Evolutionary conservation across 2,888 invertebrate species (phyloP).

Genomic region (Dynastes grantii): DNA sequence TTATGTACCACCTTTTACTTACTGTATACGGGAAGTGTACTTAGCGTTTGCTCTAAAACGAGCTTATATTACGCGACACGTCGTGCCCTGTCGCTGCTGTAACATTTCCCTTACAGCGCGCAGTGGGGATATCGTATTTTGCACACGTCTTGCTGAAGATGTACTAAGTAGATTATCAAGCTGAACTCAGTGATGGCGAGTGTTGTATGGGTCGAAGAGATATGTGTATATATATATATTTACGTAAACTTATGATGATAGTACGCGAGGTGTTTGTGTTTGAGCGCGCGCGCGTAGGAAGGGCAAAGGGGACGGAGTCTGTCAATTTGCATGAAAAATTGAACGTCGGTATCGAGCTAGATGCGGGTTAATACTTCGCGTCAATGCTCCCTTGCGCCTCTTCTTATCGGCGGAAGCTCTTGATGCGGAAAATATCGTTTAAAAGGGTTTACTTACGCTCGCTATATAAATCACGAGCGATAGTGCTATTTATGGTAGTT

Average conservation of each 20-base stretch:
- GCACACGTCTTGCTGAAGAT: constrained; percentile 21
- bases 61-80: constrained; percentile 13
- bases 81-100: not conserved
- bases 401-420: not conserved
- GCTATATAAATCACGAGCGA: not conserved
- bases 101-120: not conserved
- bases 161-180: constrained; percentile 22
- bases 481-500: no score
- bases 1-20: not conserved
- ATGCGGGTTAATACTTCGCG: constrained; percentile 13
- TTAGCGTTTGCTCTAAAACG: constrained; percentile 7
- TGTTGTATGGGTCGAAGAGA: not conserved
- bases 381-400: not conserved
- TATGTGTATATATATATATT: constrained; percentile 1
- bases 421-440: constrained; percentile 16
- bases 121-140: constrained; percentile 9
- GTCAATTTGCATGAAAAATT: constrained; percentile 31
- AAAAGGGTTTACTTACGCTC: constrained; percentile 9
- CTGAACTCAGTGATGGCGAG: constrained; percentile 5
- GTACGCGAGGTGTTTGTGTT: not conserved
- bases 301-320: not conserved
- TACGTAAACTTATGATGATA: constrained; percentile 4
- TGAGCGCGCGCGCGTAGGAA: not conserved
- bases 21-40: not conserved
- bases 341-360: constrained; percentile 2